These are phyloP conservation scores for Pteropus rufus DNA, from an alignment of 2,797 vertebrate genomes.

Conservation along the genomic window DNA sequence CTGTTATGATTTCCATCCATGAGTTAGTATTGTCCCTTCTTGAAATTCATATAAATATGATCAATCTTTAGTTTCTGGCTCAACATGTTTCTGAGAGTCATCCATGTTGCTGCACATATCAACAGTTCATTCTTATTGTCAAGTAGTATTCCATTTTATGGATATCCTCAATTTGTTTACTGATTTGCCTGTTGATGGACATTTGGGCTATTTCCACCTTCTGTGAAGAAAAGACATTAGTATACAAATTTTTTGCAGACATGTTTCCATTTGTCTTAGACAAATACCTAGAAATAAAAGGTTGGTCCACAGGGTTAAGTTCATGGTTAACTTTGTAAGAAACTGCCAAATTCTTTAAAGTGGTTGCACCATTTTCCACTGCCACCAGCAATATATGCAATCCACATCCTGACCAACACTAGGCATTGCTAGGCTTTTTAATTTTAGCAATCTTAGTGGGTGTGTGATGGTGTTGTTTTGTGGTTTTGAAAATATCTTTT, in stretches of 20 bases:
- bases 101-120: not conserved
- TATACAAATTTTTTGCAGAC: not conserved
- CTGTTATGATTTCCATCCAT: not conserved
- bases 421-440: not conserved
- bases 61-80: not conserved
- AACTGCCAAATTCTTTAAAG: not conserved
- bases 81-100: not conserved
- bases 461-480: not conserved
- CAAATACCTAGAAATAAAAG: conserved; percentile 4
- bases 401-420: not conserved
- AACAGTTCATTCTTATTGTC: not conserved
- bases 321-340: not conserved
- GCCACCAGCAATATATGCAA: not conserved
- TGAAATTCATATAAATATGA: not conserved
- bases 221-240: not conserved
- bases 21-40: not conserved
- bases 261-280: conserved; percentile 1
- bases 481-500: not conserved
- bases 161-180: not conserved
- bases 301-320: not conserved
- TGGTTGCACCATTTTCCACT: not conserved
- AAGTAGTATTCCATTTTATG: not conserved
- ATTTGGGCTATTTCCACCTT: not conserved
- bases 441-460: not conserved
- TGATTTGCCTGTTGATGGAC: not conserved